Evolutionary conservation across 2,888 invertebrate species (phyloP), one percentile per base, ranked within the genome.

Genomic region (Yponomeuta plumbellus): DNA sequence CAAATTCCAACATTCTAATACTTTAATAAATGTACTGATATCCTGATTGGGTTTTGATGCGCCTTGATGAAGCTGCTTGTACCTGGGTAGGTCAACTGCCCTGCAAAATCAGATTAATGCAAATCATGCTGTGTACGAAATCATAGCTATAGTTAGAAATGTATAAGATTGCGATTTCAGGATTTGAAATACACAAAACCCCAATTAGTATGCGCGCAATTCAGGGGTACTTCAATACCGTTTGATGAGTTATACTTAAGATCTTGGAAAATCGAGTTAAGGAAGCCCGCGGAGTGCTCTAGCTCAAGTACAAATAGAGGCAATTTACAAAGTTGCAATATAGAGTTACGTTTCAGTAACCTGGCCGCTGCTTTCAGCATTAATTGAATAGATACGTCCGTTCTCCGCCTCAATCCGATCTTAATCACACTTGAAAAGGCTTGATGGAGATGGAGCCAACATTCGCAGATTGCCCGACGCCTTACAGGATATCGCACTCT

Each of bases 331-430:
- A 76, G 76, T 79, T 85, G 84, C 85, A 81, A 81, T 85, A 84
- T 85, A 86, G 34, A 61, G 52, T 52, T 44, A 44, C 59, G 23
- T 23, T 21, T 34, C 75, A 75, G 78, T 75, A 79, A 81, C 80
- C 82, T 83, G 79, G 75, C 74, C 80, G 74, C 79, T 78, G 83
- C 79, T 80, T 81, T 76, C 76, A 75, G 79, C 74, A 84, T 87
- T 91, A 90, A 91, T 91, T 91, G 87, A 88, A 90, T 90, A 85
- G 88, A 88, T 88, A 88, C 86, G 85, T 85, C 81, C 80, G 83
- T 79, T 83, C 78, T 80, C 81, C 80, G 83, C 82, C 83, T 88
- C 89, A 87, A 86, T 86, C 81, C 78, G 73, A 80, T 82, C 88
- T 84, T 89, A 88, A 89, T 88, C 85, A 85, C 81, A 82, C 83